Conservation (phyloP, 1,140 invertebrate genomes). For the Drosophila pandora region DNA sequence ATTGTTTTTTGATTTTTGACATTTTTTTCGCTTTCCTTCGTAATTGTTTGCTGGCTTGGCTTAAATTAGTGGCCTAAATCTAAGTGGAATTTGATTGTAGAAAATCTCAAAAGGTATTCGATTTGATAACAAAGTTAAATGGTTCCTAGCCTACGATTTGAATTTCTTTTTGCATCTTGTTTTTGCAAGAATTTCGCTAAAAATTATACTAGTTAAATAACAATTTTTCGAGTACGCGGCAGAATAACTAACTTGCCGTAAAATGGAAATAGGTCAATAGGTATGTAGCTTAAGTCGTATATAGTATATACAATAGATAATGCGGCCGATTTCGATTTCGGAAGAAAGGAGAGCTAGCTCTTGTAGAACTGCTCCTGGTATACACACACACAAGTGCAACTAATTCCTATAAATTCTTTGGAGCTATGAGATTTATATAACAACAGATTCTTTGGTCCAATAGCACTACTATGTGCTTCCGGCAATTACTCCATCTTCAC, state of each 20-base stretch:
- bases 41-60: slow-evolving; percentile 33
- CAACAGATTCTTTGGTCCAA: slow-evolving; percentile 72
- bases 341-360: slow-evolving; percentile 40
- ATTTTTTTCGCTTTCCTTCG: slow-evolving; percentile 13
- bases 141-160: slow-evolving; percentile 26
- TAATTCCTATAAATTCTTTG: slow-evolving; percentile 65
- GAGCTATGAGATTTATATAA: slow-evolving; percentile 74
- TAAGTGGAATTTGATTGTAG: slow-evolving; percentile 63
- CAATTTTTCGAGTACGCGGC: slow-evolving; percentile 65
- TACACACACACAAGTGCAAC: slow-evolving; percentile 28
- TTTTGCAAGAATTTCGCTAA: slow-evolving; percentile 54
- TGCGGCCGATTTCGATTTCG: slow-evolving; percentile 5
- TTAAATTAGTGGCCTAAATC: slow-evolving; percentile 20
- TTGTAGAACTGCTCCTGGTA: slow-evolving; percentile 65
- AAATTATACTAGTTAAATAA: slow-evolving; percentile 68
- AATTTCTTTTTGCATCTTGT: slow-evolving; percentile 23
- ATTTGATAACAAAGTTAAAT: slow-evolving; percentile 49
- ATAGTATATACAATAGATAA: slow-evolving; percentile 55
- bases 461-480: neutral
- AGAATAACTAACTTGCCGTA: slow-evolving; percentile 9
- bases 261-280: slow-evolving; percentile 56
- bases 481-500: slow-evolving; percentile 75
- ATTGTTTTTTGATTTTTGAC: slow-evolving; percentile 26
- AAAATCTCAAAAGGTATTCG: slow-evolving; percentile 69
- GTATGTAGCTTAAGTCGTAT: slow-evolving; percentile 32